phyloP scores from a whole-genome alignment of 1,140 invertebrate genomes.

The Octopus bimaculoides region DNA sequence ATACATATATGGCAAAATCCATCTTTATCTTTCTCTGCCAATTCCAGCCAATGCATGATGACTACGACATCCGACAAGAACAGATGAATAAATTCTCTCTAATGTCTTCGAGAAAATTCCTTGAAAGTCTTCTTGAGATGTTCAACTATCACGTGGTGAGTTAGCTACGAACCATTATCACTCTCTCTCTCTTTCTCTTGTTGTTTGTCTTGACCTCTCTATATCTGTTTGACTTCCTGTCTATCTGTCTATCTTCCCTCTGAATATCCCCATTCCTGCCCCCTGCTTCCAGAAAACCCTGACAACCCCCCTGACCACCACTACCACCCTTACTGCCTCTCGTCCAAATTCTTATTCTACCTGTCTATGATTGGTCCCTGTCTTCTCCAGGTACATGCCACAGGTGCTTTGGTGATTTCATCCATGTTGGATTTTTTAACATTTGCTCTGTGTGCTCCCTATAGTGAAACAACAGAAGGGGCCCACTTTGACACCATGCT shows the following conservation, averaged over 20 bases:
- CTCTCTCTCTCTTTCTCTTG: too few species aligned
- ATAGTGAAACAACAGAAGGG: conserved; percentile 98
- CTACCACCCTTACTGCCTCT: too few species aligned
- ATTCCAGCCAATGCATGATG: conserved; percentile 87
- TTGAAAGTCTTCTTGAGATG: conserved; percentile 91
- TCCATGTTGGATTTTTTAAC: conserved; percentile 98
- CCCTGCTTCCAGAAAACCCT: too few species aligned
- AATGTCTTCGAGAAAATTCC: conserved; percentile 86
- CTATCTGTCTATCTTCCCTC: too few species aligned
- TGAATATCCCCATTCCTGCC: too few species aligned
- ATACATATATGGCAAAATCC: too few species aligned
- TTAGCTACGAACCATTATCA: conserved; percentile 23
- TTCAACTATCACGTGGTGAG: conserved; percentile 92
- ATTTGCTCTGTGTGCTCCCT: conserved; percentile 97
- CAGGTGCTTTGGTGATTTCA: conserved; percentile 67
- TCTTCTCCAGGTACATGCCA: conserved; percentile 68
- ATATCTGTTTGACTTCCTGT: too few species aligned
- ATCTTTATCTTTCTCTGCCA: conserved; percentile 15
- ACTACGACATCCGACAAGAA: conserved; percentile 90
- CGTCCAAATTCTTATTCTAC: too few species aligned
- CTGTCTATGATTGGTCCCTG: too few species aligned
- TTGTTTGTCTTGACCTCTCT: too few species aligned
- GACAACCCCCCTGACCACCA: too few species aligned
- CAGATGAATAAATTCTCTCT: conserved; percentile 97
- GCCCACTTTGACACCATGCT: conserved; percentile 94